Evolutionary conservation across 2,113 vertebrate species (phyloP), one percentile per base, ranked within the genome.

Genomic region (Passer montanus): DNA sequence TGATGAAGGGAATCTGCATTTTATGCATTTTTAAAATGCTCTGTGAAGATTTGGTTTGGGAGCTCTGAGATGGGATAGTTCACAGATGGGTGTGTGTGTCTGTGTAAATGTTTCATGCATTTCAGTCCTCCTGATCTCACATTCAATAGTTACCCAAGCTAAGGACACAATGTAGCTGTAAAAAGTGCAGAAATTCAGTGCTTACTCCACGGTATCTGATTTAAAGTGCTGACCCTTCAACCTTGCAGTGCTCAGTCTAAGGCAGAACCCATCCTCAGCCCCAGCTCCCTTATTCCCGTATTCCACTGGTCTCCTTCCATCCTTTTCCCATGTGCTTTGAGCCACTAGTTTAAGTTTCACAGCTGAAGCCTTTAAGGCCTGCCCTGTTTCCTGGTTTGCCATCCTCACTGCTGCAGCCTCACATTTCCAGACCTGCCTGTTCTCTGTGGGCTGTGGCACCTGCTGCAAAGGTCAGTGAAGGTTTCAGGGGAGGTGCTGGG

Each of bases 61-160:
- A 74, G 56, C 41, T 64, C 30, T 0, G 0, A 69, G 73, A 47
- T 1, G 33, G 53, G 44, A n/a, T 20, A 47, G 64, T 28, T 87
- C 47, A 16, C 6, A 31, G 21, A 9, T 0, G 0, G 20, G 19
- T 5, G 6, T 56, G 4, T 10, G 18, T 43, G 16, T 44, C 0
- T 31, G 14, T 81, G 56, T 47, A 53, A 70, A 37, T 55, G 39
- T 84, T 84, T 47, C 4, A 14, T 37, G 26, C 2, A 2, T 43
- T 60, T 74, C 33, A 49, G 1, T 35, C 18, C 46, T 67, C 49
- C 15, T 78, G 39, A 35, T 55, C 52, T 58, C 14, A 6, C 1
- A 0, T 52, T 76, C 49, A 39, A 30, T 26, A n/a, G n/a, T 81
- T 46, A 13, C 41, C 19, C 2, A 5, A 55, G 30, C n/a, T n/a